Evolutionary conservation across 2,888 invertebrate species (phyloP), one percentile per base, ranked within the genome.

Genomic region (Microplitis manilae): DNA sequence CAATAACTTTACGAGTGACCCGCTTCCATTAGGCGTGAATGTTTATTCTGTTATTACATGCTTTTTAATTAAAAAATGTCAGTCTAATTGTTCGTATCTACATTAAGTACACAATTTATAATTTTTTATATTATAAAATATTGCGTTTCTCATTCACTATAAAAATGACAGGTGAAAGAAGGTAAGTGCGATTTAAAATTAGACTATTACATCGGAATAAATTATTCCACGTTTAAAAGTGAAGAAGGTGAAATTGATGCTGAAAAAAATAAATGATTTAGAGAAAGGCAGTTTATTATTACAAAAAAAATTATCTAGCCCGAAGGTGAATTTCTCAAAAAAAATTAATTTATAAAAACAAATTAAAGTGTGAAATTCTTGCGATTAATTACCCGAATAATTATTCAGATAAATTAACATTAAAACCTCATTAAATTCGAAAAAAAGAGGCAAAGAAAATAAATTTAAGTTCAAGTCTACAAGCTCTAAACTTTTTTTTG

Each of bases 1-100:
- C 80, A 81, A 82, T 64, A 79, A 82, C 79, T 83, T 84, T 81
- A 81, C 83, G 82, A 77, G 75, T 84, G 85, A 83, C 86, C 86
- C 83, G 83, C 78, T 84, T 86, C 77, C 78, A 77, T 65, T 7
- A 17, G 41, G 68, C 76, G 72, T 77, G 65, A 60, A 41, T 41
- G 20, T 40, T 61, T 38, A 6, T 64, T 65, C 15, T 50, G 15
- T 20, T 65, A 50, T 73, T 65, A 73, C 64, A 15, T 5, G 13
- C 60, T 59, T 7, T 61, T 61, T 59, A 61, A 71, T 6, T 60
- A 6, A 61, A 13, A 38, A 60, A 15, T 13, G 30, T n/a, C n/a
- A 61, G 9, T 59, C 59, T 40, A 71, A 71, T 61, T 71, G 61
- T 30, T 20, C 13, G 67, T 30, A 30, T 30, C 39, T 15, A 13